Conservation (phyloP, 2,113 vertebrate genomes). For the Casuarius casuarius region DNA sequence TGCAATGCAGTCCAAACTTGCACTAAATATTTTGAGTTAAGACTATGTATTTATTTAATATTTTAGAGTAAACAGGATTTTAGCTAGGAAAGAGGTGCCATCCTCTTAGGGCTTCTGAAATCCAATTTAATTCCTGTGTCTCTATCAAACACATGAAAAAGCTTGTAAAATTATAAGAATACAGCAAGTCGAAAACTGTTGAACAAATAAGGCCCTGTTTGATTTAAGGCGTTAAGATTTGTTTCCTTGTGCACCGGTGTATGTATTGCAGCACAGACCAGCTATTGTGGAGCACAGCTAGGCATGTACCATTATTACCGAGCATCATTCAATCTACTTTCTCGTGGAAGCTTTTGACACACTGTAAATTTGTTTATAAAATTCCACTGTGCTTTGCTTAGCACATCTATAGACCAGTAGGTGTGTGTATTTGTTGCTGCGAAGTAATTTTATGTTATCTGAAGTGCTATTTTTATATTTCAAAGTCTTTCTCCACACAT, state of each 20-base stretch:
- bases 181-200: background rate
- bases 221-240: background rate
- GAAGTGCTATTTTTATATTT: conserved; percentile 57
- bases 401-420: conserved; percentile 30
- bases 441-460: conserved; percentile 72
- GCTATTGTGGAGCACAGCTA: background rate
- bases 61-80: background rate
- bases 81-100: background rate
- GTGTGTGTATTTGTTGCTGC: conserved; percentile 47
- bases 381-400: conserved; percentile 50
- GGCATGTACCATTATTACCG: background rate
- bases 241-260: background rate
- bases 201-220: background rate
- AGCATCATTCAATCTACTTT: conserved; percentile 29
- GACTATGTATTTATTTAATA: background rate
- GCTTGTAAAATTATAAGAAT: background rate
- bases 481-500: conserved; percentile 55
- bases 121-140: background rate
- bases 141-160: background rate
- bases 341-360: conserved; percentile 41
- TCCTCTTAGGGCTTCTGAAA: background rate
- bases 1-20: background rate
- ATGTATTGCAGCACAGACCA: background rate
- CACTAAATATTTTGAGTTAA: background rate
- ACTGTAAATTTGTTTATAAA: conserved; percentile 60